phyloP scores from a whole-genome alignment of 2,113 vertebrate genomes.

The Pedetes capensis region DNA sequence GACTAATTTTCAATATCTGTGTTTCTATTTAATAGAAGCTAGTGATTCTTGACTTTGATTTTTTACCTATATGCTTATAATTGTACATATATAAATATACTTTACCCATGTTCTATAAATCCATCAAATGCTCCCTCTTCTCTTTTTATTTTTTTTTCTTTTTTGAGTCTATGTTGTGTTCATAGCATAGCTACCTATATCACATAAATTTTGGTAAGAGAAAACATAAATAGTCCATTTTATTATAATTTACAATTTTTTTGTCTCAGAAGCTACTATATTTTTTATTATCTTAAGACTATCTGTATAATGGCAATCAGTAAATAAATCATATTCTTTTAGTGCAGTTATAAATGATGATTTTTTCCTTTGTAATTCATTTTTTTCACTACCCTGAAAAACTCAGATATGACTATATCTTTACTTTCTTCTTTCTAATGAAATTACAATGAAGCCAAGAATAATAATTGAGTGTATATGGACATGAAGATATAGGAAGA shows the following conservation, averaged over 20 bases:
- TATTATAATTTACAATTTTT: neutral
- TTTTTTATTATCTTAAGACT: neutral
- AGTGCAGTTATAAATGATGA: neutral
- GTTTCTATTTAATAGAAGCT: neutral
- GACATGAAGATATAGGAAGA: neutral
- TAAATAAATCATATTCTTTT: neutral
- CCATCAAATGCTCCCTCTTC: neutral
- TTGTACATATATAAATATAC: neutral
- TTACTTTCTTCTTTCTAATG: neutral
- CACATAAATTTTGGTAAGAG: neutral
- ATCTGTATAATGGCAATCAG: neutral
- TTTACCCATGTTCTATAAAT: neutral
- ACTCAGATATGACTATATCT: neutral
- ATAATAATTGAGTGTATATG: neutral
- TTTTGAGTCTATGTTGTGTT: neutral
- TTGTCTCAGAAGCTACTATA: neutral
- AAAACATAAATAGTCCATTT: neutral
- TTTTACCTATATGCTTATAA: neutral
- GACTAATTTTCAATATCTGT: neutral
- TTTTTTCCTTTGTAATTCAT: neutral
- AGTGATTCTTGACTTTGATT: neutral
- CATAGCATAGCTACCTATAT: neutral
- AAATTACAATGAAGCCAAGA: neutral
- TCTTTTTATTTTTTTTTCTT: neutral
- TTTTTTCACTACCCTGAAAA: neutral